These are phyloP conservation scores for Myiotriccus ornatus DNA, from an alignment of 2,797 vertebrate species.

Conservation along the genomic window DNA sequence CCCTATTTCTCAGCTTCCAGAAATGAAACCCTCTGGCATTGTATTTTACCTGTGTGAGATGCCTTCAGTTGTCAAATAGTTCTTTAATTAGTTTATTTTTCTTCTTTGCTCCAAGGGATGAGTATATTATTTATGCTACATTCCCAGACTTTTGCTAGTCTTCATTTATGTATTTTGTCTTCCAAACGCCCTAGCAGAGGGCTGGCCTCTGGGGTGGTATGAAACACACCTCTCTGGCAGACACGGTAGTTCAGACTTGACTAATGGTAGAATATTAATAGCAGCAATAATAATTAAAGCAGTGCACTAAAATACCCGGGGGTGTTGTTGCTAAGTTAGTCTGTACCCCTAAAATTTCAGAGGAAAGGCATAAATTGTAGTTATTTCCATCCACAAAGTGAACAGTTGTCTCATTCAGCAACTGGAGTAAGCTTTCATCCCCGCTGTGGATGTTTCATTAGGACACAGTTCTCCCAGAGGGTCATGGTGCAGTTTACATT, in stretches of 20 bases:
- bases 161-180: conserved; percentile 46
- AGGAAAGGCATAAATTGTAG: background rate
- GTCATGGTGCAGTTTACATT: conserved; percentile 45
- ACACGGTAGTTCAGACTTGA: background rate
- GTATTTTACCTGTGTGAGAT: background rate
- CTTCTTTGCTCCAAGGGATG: background rate
- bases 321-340: background rate
- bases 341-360: conserved; percentile 35
- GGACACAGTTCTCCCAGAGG: conserved; percentile 32
- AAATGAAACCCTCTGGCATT: background rate
- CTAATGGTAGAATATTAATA: conserved; percentile 10
- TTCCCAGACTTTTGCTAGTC: background rate
- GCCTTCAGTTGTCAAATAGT: conserved; percentile 7
- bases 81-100: conserved; percentile 51
- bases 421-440: background rate
- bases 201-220: background rate
- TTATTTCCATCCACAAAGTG: background rate
- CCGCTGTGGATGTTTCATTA: background rate
- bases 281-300: conserved; percentile 50
- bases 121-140: background rate
- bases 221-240: background rate
- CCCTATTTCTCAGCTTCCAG: background rate
- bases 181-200: background rate
- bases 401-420: background rate
- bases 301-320: background rate